phyloP scores from a whole-genome alignment of 2,797 vertebrate genomes.

The Cossypha polioptera region DNA sequence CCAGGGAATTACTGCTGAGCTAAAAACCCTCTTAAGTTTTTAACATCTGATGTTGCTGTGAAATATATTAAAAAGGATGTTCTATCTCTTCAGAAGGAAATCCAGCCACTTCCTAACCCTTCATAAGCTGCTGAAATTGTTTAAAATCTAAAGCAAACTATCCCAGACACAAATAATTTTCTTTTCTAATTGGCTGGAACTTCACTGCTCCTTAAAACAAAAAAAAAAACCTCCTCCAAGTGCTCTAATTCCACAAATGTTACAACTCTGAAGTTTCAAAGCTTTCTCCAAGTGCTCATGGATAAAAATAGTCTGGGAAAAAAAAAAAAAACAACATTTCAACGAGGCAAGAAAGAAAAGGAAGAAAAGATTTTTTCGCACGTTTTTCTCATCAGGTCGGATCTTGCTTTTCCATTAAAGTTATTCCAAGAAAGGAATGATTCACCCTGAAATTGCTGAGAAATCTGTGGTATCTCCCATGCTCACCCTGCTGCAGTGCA shows the following conservation, averaged over 20 bases:
- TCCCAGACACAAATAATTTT: conserved; percentile 25
- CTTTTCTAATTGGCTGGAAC: conserved; percentile 31
- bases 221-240: neutral
- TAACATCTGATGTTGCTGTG: neutral
- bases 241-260: neutral
- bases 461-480: conserved; percentile 22
- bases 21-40: neutral
- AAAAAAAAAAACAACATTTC: neutral
- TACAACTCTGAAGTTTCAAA: neutral
- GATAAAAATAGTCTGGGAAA: neutral
- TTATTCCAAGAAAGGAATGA: conserved; percentile 25
- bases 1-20: neutral
- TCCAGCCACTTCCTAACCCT: neutral
- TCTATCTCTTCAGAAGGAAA: conserved; percentile 13
- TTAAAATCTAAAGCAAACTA: conserved; percentile 28
- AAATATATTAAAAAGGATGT: neutral
- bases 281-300: neutral
- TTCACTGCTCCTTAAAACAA: neutral
- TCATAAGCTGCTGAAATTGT: neutral
- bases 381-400: conserved; percentile 46
- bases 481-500: neutral
- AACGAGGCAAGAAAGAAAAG: neutral
- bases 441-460: neutral
- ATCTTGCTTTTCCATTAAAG: neutral
- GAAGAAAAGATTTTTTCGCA: neutral